Base-by-base conservation (phyloP, 2,797 vertebrate genomes). In the Xyrichtys novacula region DNA sequence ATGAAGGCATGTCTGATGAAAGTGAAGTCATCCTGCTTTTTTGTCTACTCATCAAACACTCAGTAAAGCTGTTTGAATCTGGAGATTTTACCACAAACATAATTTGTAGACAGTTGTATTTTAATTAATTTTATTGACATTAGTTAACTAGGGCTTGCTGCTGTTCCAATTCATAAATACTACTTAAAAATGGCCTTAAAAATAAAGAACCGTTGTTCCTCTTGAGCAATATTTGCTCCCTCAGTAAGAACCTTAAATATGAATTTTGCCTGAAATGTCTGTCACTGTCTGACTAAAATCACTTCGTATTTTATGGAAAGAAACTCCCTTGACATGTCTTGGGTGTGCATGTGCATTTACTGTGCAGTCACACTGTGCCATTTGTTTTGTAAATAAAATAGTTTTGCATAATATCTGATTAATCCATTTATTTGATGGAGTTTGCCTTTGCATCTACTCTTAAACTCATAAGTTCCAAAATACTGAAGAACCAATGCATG, bases 301-400 rank as follows among this genome's bases (percentile, higher is more conserved):
- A 85, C 84, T 78, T 92, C 78, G 75, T 89, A 94, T 95, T 93
- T 42, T 61, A 95, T 91, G 90, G 76, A 82, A 93, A 78, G 93
- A 90, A 91, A 92, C 88, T 92, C 87, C 87, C 88, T 91, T 44
- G 90, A 93, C 87, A 88, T 94, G 94, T 95, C 89, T 94, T 94
- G 94, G 91, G 94, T 95, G 92, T 95, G 96, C 95, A 95, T 95
- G 95, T 95, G 93, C 92, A 95, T 95, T 84, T 89, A 95, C 94
- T 95, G 93, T 94, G 93, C 94, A 94, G 93, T 96, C 94, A 95
- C 95, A 95, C 94, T 95, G 95, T 97, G 96, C 95, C 95, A 96
- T 96, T 97, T 95, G 94, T 96, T 96, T 96, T 99, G 97, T 98
- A 98, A 98, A 99, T 99, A 98, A 93, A 97, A 84, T 96, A 95